Percentiles rank a stretch among this genome's conserved stretches.
These are phyloP conservation scores for Aphodius granarius DNA, from an alignment of 2,888 invertebrate species.

Conservation along the genomic window DNA sequence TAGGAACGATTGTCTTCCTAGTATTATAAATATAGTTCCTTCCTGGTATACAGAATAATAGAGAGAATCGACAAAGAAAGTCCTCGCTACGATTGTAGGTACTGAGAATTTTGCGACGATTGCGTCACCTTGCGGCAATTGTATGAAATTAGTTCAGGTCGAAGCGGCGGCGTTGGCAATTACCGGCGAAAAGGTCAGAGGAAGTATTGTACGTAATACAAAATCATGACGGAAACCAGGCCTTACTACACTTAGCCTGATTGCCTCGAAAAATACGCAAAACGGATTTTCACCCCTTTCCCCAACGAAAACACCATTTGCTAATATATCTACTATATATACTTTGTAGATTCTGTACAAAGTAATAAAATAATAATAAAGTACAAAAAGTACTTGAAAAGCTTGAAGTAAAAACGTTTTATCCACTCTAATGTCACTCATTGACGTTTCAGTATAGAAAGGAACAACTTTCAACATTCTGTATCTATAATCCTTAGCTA, in stretches of 20 bases:
- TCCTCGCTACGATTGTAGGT: too few species aligned
- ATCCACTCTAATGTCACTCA: too few species aligned
- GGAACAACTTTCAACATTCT: too few species aligned
- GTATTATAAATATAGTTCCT: background rate
- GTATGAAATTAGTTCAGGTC: background rate
- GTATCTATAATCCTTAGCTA: too few species aligned
- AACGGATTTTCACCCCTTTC: background rate
- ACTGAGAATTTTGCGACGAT: background rate
- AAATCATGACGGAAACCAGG: background rate
- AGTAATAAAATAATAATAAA: too few species aligned
- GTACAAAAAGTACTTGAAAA: too few species aligned
- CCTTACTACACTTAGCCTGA: background rate
- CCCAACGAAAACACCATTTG: too few species aligned
- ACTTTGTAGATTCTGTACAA: too few species aligned
- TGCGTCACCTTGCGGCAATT: background rate
- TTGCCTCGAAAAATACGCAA: background rate
- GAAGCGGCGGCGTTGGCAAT: too few species aligned
- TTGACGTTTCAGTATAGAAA: too few species aligned
- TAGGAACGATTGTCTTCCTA: background rate
- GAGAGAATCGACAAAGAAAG: background rate
- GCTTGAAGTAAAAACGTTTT: too few species aligned
- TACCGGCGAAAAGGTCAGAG: background rate
- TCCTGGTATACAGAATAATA: background rate
- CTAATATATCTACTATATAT: too few species aligned
- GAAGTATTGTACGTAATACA: background rate